Evolutionary conservation across 1,140 invertebrate genomes (phyloP).

Genomic region (Apis mellifera): Amel_HAv3.1 CM009931.2:4470001-4470500

Average conservation of each 20-base stretch:
- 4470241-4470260: constrained; percentile 31
- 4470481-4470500: constrained; percentile 7
- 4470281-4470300: constrained; percentile 45
- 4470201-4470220: neutral
- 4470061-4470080: neutral
- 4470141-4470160: neutral
- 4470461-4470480: constrained; percentile 38
- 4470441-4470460: neutral
- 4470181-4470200: neutral
- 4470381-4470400: neutral
- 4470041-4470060: too few relatives aligned
- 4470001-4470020: neutral
- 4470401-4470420: constrained; percentile 1
- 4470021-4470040: neutral
- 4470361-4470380: neutral
- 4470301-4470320: constrained; percentile 21
- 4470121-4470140: too few relatives aligned
- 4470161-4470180: neutral
- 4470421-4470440: neutral
- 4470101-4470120: neutral
- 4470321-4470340: neutral
- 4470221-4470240: constrained; percentile 5
- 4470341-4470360: neutral
- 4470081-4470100: neutral
- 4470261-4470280: constrained; percentile 35